Evolutionary conservation across 2,888 invertebrate species (phyloP).

Genomic region (Hetaerina titia): DNA sequence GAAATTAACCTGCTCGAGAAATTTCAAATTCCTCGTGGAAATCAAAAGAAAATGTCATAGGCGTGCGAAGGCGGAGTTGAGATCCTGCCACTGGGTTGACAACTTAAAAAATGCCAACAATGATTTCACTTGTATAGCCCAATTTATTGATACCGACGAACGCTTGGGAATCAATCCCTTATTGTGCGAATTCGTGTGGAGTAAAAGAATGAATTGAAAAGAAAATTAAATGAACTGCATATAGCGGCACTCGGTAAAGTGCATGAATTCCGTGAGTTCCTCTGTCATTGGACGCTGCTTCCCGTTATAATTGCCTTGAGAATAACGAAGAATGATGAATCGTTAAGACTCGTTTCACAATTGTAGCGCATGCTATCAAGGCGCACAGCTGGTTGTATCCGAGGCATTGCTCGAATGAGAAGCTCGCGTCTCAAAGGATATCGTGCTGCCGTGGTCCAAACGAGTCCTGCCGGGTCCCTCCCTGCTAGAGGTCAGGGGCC

Average conservation of each 20-base stretch:
- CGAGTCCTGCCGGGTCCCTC: not conserved
- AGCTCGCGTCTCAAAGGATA: not conserved
- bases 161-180: too few relatives aligned
- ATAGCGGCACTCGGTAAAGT: not conserved
- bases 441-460: not conserved
- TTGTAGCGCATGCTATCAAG: not conserved
- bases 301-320: not conserved
- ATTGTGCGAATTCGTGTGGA: too few relatives aligned
- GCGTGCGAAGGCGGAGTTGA: too few relatives aligned
- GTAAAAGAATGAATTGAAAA: too few relatives aligned
- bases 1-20: too few relatives aligned
- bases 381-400: not conserved
- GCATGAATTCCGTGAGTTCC: not conserved
- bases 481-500: constrained; percentile 1
- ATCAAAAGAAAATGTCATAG: too few relatives aligned
- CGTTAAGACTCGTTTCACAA: not conserved
- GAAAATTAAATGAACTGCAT: too few relatives aligned
- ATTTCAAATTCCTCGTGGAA: too few relatives aligned
- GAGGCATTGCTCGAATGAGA: not conserved
- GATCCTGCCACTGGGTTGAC: too few relatives aligned
- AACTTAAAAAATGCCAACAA: too few relatives aligned
- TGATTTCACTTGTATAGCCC: too few relatives aligned
- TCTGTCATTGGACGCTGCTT: not conserved
- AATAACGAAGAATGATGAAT: not conserved
- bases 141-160: too few relatives aligned